Percentiles rank a stretch among this genome's conserved stretches.
These are phyloP conservation scores for Ophion obscuratus DNA, from an alignment of 2,888 invertebrate genomes.

Conservation along the genomic window DNA sequence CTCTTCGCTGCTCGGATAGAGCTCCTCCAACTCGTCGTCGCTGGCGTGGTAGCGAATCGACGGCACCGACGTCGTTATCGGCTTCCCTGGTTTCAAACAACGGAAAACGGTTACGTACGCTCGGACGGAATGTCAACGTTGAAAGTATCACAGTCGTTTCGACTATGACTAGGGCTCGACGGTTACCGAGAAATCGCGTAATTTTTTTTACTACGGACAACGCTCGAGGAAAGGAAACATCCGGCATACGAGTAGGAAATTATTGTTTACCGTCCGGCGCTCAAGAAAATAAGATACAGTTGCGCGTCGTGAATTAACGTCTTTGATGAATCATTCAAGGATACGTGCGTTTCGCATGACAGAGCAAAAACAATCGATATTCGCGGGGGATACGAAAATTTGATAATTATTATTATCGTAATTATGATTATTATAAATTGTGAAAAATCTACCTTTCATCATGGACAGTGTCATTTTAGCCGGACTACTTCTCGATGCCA, in stretches of 20 bases:
- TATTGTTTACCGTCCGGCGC: not conserved
- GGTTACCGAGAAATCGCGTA: not conserved
- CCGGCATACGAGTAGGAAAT: not conserved
- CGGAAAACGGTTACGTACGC: not conserved
- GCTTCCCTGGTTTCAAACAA: conserved; percentile 79
- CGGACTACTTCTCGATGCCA: conserved; percentile 80
- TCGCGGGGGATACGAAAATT: not conserved
- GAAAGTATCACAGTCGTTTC: not conserved
- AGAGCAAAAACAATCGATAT: conserved; percentile 3
- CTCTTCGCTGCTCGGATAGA: conserved; percentile 86
- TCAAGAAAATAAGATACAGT: not conserved
- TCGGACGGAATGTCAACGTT: not conserved
- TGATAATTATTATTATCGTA: conserved; percentile 20
- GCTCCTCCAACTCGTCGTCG: conserved; percentile 90
- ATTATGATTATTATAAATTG: conserved; percentile 13
- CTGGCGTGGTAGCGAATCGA: conserved; percentile 91
- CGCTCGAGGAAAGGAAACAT: not conserved
- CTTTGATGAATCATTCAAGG: conserved; percentile 15
- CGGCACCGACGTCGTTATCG: conserved; percentile 84
- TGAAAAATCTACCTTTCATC: conserved; percentile 79
- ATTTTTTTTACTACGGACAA: not conserved
- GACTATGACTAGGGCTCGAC: not conserved
- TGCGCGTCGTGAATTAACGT: not conserved
- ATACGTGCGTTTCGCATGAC: conserved; percentile 20
- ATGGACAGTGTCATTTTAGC: conserved; percentile 81